Conservation (phyloP, 2,888 invertebrate genomes). For the Patella pellucida region DNA sequence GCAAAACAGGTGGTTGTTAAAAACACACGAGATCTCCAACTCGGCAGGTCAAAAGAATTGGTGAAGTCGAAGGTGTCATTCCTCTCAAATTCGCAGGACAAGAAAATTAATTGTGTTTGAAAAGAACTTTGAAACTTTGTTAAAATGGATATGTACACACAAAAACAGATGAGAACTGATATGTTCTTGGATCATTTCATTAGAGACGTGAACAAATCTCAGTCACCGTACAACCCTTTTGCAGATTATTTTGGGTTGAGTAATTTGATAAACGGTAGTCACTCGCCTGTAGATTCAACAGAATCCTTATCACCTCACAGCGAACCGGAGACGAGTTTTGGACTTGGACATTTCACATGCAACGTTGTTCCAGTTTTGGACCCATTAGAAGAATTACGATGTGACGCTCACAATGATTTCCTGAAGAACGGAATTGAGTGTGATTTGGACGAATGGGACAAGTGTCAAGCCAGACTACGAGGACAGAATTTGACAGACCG, state of each 20-base stretch:
- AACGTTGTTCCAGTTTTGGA: neutral
- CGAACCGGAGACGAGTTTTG: neutral
- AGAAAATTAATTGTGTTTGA: neutral
- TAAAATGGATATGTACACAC: neutral
- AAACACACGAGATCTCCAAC: neutral
- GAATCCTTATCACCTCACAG: neutral
- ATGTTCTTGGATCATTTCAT: slow-evolving; percentile 6
- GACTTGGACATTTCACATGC: neutral
- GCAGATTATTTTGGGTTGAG: slow-evolving; percentile 34
- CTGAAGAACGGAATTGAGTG: slow-evolving; percentile 41
- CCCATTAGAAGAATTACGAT: slow-evolving; percentile 10
- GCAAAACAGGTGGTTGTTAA: neutral
- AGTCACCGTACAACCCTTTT: slow-evolving; percentile 24
- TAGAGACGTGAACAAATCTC: neutral
- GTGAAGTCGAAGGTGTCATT: neutral
- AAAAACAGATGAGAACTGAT: neutral
- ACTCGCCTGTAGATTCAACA: neutral
- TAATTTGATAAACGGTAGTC: neutral
- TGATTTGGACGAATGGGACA: slow-evolving; percentile 48
- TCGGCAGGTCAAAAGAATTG: slow-evolving; percentile 6
- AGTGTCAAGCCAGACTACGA: slow-evolving; percentile 41
- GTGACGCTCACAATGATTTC: slow-evolving; percentile 33
- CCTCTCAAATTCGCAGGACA: slow-evolving; percentile 13
- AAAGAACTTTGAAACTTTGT: neutral
- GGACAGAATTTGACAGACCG: slow-evolving; percentile 25